Percentiles rank a stretch among this genome's conserved stretches.
Evolutionary conservation across 92 coral and sea anemone genomes (phyloP).

Genomic region (Umimayanthus kanabou): DNA sequence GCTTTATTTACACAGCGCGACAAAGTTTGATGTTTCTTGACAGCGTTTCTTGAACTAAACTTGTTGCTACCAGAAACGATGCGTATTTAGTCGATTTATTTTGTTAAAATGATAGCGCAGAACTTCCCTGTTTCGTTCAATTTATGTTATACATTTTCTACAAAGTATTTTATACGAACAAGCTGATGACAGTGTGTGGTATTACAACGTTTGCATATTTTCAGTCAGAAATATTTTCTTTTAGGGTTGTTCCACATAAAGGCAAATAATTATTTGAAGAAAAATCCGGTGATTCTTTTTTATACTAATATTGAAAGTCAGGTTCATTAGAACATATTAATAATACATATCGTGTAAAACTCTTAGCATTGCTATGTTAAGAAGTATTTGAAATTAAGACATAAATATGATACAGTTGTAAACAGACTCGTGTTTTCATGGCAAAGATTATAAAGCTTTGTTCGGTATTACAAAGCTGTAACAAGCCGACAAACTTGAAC

Average conservation of each 20-base stretch:
- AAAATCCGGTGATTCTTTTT: background rate
- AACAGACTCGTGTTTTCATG: background rate
- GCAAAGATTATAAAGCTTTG: background rate
- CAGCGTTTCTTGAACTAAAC: background rate
- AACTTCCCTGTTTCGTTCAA: background rate
- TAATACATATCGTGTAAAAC: no score
- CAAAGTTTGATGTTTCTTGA: background rate
- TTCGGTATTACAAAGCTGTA: no score
- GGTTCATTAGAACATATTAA: background rate
- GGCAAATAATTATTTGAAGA: background rate
- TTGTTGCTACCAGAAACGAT: background rate
- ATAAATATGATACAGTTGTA: background rate
- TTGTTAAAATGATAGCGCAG: background rate
- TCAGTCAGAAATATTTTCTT: background rate
- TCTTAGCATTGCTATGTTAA: background rate
- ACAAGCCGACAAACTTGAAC: no score
- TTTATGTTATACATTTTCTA: no score
- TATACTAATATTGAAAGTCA: background rate
- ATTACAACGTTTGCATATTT: no score
- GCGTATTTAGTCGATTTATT: background rate
- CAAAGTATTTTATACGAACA: no score
- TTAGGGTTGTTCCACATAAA: background rate
- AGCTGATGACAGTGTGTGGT: background rate
- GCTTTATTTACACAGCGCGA: conserved; percentile 2
- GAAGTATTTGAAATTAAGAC: background rate